A percentile compares a stretch with the other conserved stretches of the same genome.
These are phyloP conservation scores for Agriopis marginaria DNA, from an alignment of 2,888 invertebrate species.

Conservation along the genomic window DNA sequence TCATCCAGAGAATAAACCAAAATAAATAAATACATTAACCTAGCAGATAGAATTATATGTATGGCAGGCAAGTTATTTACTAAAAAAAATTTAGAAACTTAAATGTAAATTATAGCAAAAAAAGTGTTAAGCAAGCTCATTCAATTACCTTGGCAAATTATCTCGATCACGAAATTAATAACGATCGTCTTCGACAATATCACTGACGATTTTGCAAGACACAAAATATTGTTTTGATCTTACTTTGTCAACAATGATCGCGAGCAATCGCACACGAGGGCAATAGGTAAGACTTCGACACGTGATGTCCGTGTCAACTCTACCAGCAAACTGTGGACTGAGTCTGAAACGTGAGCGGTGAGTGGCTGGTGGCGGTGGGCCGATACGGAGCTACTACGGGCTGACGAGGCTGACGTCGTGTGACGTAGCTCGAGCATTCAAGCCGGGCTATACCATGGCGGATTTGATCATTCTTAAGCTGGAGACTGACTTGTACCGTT, in stretches of 20 bases:
- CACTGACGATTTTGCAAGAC: constrained; percentile 52
- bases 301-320: constrained; percentile 65
- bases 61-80: not conserved
- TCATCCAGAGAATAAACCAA: not conserved
- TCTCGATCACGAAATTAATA: constrained; percentile 28
- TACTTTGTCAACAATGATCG: constrained; percentile 53
- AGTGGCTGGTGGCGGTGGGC: constrained; percentile 51
- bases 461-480: constrained; percentile 13
- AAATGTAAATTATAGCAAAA: constrained; percentile 4
- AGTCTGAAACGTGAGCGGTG: constrained; percentile 32
- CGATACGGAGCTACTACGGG: constrained; percentile 50
- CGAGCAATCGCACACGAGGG: constrained; percentile 57
- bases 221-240: constrained; percentile 45
- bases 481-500: too few relatives aligned
- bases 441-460: constrained; percentile 26
- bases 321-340: constrained; percentile 62
- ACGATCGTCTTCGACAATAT: constrained; percentile 37
- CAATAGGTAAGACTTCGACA: constrained; percentile 60
- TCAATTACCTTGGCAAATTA: constrained; percentile 52
- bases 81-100: not conserved
- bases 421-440: constrained; percentile 59
- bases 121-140: constrained; percentile 7
- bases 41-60: constrained; percentile 1
- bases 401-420: constrained; percentile 68
- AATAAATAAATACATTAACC: not conserved